A percentile compares a stretch with the other conserved stretches of the same genome.
phyloP scores from a whole-genome alignment of 2,888 invertebrate species.

The Strigamia transsilvanica region DNA sequence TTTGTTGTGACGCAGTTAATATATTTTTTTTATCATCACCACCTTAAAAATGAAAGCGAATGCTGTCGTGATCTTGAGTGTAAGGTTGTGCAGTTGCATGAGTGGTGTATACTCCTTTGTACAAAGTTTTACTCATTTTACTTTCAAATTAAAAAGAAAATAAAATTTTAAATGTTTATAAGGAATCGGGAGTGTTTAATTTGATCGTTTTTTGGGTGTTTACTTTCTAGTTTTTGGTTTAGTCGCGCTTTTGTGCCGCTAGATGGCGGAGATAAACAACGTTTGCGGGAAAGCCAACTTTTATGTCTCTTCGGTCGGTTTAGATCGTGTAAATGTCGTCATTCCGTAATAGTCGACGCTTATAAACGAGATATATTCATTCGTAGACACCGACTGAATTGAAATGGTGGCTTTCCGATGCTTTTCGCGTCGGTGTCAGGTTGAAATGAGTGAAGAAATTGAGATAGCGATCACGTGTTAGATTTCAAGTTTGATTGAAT shows the following conservation, averaged over 20 bases:
- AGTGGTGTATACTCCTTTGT: constrained; percentile 19
- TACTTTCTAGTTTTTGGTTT: background rate
- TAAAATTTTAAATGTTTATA: constrained; percentile 47
- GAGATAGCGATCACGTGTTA: background rate
- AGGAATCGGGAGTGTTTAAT: background rate
- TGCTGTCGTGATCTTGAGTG: constrained; percentile 7
- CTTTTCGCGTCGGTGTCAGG: no score
- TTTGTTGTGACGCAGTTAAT: constrained; percentile 2
- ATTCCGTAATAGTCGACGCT: no score
- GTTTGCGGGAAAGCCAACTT: background rate
- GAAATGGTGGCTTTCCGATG: no score
- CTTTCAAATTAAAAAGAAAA: constrained; percentile 12
- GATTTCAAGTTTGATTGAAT: background rate
- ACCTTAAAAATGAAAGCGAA: constrained; percentile 19
- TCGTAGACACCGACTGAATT: no score
- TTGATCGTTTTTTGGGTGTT: background rate
- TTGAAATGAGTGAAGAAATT: background rate
- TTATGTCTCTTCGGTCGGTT: background rate
- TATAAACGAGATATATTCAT: no score
- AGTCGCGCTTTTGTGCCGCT: background rate
- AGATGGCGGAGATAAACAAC: background rate
- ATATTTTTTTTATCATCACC: constrained; percentile 3
- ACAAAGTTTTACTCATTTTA: background rate
- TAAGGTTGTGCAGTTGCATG: constrained; percentile 36
- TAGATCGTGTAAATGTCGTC: no score